phyloP scores from a whole-genome alignment of 2,113 vertebrate genomes.

The Egretta garzetta region DNA sequence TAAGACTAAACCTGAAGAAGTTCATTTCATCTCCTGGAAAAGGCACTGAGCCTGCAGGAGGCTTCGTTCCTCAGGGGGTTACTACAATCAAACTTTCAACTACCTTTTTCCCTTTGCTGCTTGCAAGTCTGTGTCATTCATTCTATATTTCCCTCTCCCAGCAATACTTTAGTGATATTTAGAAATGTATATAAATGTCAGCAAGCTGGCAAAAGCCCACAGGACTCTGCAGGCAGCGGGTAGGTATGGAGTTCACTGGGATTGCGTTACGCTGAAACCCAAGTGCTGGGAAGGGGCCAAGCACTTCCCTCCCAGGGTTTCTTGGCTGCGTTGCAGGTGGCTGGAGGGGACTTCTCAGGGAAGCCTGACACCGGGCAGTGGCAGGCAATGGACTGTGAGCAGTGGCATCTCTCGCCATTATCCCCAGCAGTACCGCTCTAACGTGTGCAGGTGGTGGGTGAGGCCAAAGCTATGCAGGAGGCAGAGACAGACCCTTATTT shows the following conservation, averaged over 20 bases:
- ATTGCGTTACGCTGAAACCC: fast-evolving
- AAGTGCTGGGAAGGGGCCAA: neutral
- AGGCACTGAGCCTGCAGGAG: neutral
- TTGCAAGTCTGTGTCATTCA: neutral
- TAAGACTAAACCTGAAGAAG: slow-evolving; percentile 51
- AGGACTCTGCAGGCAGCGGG: neutral
- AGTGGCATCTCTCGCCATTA: fast-evolving
- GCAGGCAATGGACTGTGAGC: neutral
- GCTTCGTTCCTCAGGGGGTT: neutral
- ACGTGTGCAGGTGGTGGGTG: fast-evolving
- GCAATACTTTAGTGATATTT: neutral
- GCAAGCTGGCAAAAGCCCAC: neutral
- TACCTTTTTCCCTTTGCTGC: neutral
- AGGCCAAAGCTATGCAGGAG: neutral
- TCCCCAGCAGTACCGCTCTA: neutral
- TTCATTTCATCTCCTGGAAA: slow-evolving; percentile 48
- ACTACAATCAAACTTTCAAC: neutral
- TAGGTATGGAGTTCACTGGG: fast-evolving
- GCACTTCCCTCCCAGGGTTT: neutral
- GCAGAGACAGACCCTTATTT: neutral
- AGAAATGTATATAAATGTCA: slow-evolving; percentile 33
- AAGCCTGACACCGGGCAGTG: fast-evolving
- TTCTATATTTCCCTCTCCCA: neutral
- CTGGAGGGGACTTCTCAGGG: neutral
- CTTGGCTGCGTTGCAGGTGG: neutral